Evolutionary conservation across 2,113 vertebrate genomes (phyloP).

Genomic region (Trachemys scripta): DNA sequence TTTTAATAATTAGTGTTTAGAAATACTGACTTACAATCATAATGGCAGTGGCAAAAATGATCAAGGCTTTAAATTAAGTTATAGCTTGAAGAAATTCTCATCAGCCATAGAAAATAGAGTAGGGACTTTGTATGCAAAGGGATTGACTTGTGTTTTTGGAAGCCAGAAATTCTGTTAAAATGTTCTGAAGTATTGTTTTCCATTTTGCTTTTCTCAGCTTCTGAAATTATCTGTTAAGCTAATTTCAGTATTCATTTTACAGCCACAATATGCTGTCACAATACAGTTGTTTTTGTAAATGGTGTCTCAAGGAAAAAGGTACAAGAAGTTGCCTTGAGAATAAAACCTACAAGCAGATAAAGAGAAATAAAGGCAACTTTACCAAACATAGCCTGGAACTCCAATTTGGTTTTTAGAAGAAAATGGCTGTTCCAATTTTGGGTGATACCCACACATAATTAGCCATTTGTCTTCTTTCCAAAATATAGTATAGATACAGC

Average conservation of each 20-base stretch:
- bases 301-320: background rate
- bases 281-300: background rate
- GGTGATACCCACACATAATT: background rate
- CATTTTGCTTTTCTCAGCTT: background rate
- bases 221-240: conserved; percentile 22
- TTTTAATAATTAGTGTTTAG: background rate
- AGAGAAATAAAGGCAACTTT: background rate
- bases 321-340: background rate
- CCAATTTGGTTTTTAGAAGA: conserved; percentile 29
- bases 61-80: background rate
- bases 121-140: background rate
- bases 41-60: background rate
- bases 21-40: background rate
- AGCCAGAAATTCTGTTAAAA: background rate
- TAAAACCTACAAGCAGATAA: background rate
- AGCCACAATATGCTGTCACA: background rate
- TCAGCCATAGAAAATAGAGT: background rate
- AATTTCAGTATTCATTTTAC: conserved; percentile 31
- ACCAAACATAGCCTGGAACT: conserved; percentile 8
- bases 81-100: background rate
- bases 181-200: background rate
- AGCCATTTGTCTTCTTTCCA: background rate
- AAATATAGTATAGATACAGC: background rate
- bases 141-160: background rate
- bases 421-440: conserved; percentile 12